Base-by-base conservation (phyloP, 2,113 vertebrate species). In the Actenoides hombroni region DNA sequence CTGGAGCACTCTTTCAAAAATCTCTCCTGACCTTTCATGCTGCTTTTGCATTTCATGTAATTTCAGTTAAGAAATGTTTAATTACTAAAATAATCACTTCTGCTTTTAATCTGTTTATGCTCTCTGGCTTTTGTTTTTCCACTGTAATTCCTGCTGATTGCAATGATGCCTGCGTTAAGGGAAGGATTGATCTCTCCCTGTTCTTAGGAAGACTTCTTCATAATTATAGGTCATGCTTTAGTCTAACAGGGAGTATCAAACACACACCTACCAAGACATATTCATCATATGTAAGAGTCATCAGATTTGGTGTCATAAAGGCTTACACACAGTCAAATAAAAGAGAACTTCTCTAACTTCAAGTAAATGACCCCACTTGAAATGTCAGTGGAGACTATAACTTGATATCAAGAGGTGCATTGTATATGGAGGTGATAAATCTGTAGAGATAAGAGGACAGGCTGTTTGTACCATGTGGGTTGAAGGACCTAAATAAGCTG, bases 1-100 rank as follows among this genome's bases (percentile, higher is more conserved):
- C 48, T 51, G 61, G 57, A 94, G 48, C 63, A 83, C 23, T 53
- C 76, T 97, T 88, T 83, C 63, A 89, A 80, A 94, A 94, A 87
- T 96, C 75, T 83, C 49, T 97, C 33, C 83, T 96, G 91, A 96
- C 84, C 63, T 97, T 96, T 94, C 82, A 86, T 24, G 86, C 73
- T 83, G 88, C 31, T 94, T 79, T 85, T 80, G 44, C 70, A 70
- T 86, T 95, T 93, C 40, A 67, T 49, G 37, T 81, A 83, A 96
- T 91, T 97, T 97, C 84, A 69, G 67, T 90, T 78, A 88, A 88
- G 90, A 97, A 96, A 83, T 85, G 40, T 90, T 96, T 95, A 96
- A 97, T 96, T 96, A 88, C 63, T 70, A 93, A 93, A 93, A 91
- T 91, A 90, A 95, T 90, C 63, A 91, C 86, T 94, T 87, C 82